phyloP scores from a whole-genome alignment of 2,113 vertebrate genomes.

The Laticauda laticaudata region DNA sequence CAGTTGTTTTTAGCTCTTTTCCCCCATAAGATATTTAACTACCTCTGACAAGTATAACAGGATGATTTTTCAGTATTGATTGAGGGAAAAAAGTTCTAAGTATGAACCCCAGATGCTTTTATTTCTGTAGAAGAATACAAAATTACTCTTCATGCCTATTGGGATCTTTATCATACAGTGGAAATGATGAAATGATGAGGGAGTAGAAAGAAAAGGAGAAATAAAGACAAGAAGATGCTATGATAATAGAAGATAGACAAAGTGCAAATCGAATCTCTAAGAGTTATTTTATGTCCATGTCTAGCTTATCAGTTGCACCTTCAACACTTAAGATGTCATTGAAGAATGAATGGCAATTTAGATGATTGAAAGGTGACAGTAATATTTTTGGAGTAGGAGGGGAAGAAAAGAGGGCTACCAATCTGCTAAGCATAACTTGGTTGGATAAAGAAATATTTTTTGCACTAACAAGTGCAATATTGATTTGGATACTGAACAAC shows the following conservation, averaged over 20 bases:
- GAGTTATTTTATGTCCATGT: not conserved
- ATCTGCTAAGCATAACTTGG: not conserved
- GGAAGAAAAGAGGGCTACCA: not conserved
- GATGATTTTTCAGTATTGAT: not conserved
- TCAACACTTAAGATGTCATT: not conserved
- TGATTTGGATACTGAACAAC: not conserved
- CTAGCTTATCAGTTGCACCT: not conserved
- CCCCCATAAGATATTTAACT: not conserved
- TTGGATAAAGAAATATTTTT: not conserved
- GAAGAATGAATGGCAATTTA: not conserved
- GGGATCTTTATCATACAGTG: not conserved
- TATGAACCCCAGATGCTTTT: not conserved
- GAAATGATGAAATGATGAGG: not conserved
- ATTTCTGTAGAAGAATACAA: not conserved
- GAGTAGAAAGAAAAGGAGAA: not conserved
- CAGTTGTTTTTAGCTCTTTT: constrained; percentile 16
- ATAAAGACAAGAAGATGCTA: not conserved
- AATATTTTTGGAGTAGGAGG: not conserved
- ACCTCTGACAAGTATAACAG: not conserved
- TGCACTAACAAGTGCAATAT: not conserved
- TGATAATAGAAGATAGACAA: not conserved
- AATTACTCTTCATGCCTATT: not conserved
- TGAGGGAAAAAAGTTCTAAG: not conserved
- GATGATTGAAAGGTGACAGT: not conserved
- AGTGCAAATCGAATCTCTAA: not conserved